A percentile compares a stretch with the other conserved stretches of the same genome.
phyloP scores from a whole-genome alignment of 2,797 vertebrate genomes.

The Diceros bicornis region DNA sequence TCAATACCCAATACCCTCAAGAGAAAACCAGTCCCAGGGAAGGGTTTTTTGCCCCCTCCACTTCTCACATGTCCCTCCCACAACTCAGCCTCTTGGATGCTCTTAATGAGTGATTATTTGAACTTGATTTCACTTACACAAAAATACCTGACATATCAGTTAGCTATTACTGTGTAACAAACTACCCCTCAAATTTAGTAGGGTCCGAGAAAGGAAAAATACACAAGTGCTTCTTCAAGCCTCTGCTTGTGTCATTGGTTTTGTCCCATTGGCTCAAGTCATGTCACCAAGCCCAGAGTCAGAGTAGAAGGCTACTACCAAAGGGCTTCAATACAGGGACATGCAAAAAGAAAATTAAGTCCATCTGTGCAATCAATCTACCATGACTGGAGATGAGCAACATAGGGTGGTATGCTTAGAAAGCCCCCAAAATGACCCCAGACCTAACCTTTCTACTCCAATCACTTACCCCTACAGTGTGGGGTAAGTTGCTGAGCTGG shows the following conservation, averaged over 20 bases:
- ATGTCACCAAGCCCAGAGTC: neutral
- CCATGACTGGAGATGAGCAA: neutral
- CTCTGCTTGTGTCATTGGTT: neutral
- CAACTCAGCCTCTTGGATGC: neutral
- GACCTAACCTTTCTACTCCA: neutral
- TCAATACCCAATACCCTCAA: neutral
- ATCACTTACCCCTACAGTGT: neutral
- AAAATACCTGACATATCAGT: neutral
- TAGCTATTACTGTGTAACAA: neutral
- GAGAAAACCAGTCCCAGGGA: neutral
- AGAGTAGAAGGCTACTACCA: neutral
- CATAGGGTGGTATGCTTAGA: neutral
- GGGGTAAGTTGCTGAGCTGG: neutral
- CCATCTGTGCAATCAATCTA: neutral
- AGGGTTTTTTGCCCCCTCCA: neutral
- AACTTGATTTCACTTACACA: conserved; percentile 26
- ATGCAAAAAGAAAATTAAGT: neutral
- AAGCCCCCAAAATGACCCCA: neutral
- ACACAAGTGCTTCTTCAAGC: neutral
- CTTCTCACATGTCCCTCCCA: neutral
- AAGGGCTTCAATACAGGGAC: neutral
- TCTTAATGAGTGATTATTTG: neutral
- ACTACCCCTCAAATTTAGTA: neutral
- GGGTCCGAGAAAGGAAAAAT: neutral
- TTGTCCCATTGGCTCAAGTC: neutral